These are phyloP conservation scores for Ailuropoda melanoleuca DNA, from an alignment of 2,113 vertebrate genomes.

Conservation along the genomic window DNA sequence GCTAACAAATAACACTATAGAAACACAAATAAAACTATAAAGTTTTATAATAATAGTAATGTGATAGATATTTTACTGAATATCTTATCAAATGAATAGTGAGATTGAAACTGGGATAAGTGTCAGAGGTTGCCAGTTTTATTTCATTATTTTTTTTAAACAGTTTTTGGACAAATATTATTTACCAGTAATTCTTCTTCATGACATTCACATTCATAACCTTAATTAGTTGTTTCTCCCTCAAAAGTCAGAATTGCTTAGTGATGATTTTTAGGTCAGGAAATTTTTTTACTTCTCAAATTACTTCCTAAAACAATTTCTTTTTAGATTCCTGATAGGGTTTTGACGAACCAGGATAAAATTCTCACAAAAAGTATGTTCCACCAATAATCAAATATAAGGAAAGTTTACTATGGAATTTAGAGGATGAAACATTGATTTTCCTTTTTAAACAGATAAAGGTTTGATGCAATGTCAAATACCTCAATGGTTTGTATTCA, in stretches of 20 bases:
- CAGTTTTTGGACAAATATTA: neutral
- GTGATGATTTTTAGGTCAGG: constrained; percentile 70
- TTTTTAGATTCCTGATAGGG: constrained; percentile 53
- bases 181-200: neutral
- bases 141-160: neutral
- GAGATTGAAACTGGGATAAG: neutral
- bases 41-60: neutral
- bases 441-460: constrained; percentile 72
- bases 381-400: constrained; percentile 12
- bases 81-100: neutral
- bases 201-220: neutral
- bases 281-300: constrained; percentile 67
- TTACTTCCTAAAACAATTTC: constrained; percentile 34
- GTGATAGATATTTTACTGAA: neutral
- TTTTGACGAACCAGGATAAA: constrained; percentile 68
- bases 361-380: constrained; percentile 60
- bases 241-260: constrained; percentile 59
- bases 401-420: constrained; percentile 68
- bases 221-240: neutral
- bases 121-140: neutral
- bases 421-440: constrained; percentile 65
- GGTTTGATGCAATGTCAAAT: constrained; percentile 45
- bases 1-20: too few relatives aligned
- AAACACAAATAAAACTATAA: neutral
- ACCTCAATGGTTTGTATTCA: constrained; percentile 61